phyloP scores from a whole-genome alignment of 2,797 vertebrate genomes.

The Champsocephalus gunnari region DNA sequence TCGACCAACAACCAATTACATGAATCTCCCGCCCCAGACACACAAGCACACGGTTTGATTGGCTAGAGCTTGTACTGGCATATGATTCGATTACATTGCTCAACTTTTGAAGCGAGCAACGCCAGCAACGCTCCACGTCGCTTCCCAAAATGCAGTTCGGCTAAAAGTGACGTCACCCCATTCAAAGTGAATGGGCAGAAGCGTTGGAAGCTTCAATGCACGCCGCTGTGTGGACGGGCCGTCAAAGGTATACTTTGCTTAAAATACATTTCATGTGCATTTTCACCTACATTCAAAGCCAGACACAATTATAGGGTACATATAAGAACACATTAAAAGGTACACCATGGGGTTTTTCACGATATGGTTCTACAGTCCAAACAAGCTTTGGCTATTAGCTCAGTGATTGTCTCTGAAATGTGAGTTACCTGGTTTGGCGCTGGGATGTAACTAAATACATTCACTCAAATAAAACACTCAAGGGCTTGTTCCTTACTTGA shows the following conservation, averaged over 20 bases:
- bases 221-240: too few species aligned
- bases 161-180: too few species aligned
- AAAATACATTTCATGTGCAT: not conserved
- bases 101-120: too few species aligned
- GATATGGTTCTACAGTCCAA: not conserved
- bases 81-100: too few species aligned
- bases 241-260: not conserved
- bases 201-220: too few species aligned
- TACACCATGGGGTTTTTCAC: not conserved
- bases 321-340: slow-evolving; percentile 1
- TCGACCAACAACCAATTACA: too few species aligned
- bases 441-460: not conserved
- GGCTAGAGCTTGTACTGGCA: too few species aligned
- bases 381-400: not conserved
- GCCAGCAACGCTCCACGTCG: too few species aligned
- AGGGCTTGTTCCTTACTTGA: not conserved
- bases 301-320: not conserved
- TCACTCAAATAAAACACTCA: not conserved
- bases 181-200: too few species aligned
- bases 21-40: too few species aligned
- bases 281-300: slow-evolving; percentile 25
- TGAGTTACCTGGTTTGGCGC: not conserved
- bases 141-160: too few species aligned
- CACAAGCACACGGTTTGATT: too few species aligned
- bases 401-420: not conserved